phyloP scores from a whole-genome alignment of 2,797 vertebrate species.

The Rhabdomys pumilio region DNA sequence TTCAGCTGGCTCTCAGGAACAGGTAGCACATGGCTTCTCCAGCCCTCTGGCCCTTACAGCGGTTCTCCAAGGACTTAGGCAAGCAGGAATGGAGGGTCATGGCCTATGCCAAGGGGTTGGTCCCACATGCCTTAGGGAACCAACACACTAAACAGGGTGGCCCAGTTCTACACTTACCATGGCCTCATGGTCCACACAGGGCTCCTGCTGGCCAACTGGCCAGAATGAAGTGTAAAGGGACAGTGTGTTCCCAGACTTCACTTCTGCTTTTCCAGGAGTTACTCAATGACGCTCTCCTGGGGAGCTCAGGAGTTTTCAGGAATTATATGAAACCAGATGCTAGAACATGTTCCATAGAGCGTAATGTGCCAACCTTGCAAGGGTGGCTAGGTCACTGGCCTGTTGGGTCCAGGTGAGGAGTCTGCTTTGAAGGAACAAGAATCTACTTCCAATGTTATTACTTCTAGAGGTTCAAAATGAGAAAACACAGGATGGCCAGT shows the following conservation, averaged over 20 bases:
- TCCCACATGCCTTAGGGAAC: not conserved
- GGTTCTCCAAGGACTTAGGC: not conserved
- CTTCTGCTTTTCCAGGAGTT: conserved; percentile 87
- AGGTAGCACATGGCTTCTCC: conserved; percentile 23
- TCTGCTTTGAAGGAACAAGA: conserved; percentile 49
- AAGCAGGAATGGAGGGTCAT: conserved; percentile 50
- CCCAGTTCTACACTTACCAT: conserved; percentile 63
- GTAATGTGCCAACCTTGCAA: conserved; percentile 60
- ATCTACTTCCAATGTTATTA: conserved; percentile 15
- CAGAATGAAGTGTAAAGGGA: conserved; percentile 77
- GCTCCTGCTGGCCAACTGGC: conserved; percentile 82
- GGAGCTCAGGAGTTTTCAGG: conserved; percentile 87
- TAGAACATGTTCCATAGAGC: conserved; percentile 74
- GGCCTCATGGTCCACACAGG: conserved; percentile 75
- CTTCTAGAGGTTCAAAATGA: conserved; percentile 34
- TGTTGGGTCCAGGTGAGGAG: not conserved
- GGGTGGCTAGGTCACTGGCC: not conserved
- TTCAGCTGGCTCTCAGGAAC: conserved; percentile 7
- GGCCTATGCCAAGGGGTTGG: not conserved
- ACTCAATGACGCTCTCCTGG: conserved; percentile 84
- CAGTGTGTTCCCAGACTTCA: conserved; percentile 87
- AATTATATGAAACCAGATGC: conserved; percentile 88
- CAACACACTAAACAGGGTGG: conserved; percentile 43
- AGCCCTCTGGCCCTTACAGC: conserved; percentile 17
- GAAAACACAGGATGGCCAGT: conserved; percentile 42